phyloP scores from a whole-genome alignment of 2,797 vertebrate species.

The Mionectes olivaceus region DNA sequence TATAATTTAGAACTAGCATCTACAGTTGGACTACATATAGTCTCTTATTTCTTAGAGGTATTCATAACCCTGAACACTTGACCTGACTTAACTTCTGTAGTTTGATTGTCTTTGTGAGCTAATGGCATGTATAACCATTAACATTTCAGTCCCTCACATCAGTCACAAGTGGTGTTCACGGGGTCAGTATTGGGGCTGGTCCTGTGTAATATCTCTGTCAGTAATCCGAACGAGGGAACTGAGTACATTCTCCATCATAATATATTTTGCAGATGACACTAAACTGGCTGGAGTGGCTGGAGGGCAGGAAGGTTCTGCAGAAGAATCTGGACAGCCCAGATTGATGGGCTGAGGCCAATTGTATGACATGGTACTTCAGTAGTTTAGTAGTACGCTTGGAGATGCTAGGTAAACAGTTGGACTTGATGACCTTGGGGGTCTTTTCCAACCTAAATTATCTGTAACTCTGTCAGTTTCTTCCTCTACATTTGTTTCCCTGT shows the following conservation, averaged over 20 bases:
- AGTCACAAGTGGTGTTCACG: neutral
- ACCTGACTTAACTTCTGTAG: neutral
- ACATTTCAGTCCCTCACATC: neutral
- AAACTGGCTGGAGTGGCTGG: neutral
- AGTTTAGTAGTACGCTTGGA: neutral
- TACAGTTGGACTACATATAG: too few relatives aligned
- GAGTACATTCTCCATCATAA: neutral
- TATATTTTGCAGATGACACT: neutral
- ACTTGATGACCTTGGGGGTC: neutral
- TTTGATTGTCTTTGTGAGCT: neutral
- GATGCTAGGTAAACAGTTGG: neutral
- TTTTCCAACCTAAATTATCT: neutral
- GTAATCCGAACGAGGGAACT: neutral
- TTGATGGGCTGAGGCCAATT: neutral
- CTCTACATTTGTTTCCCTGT: neutral
- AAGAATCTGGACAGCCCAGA: neutral
- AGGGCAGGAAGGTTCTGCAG: neutral
- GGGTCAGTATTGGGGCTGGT: neutral
- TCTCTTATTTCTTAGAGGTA: too few relatives aligned
- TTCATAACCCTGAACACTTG: too few relatives aligned
- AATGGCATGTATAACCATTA: neutral
- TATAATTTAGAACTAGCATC: too few relatives aligned
- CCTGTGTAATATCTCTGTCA: neutral
- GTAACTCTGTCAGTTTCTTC: neutral
- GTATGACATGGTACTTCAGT: neutral